Conservation (phyloP, 2,113 vertebrate genomes). For the Todiramphus saurophagus region DNA sequence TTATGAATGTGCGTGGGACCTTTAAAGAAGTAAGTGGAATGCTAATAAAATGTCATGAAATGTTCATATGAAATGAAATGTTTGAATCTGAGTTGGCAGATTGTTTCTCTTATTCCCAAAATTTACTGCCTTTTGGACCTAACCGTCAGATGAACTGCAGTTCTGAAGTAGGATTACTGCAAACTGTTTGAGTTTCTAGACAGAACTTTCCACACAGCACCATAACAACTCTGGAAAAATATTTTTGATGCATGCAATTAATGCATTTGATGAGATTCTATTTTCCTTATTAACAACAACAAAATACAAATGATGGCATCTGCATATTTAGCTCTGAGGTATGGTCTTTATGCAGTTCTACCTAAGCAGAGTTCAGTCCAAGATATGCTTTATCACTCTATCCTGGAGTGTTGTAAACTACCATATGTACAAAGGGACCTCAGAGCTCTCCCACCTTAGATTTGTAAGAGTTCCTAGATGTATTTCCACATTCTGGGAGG, state of each 20-base stretch:
- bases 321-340: not conserved
- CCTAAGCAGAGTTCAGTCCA: not conserved
- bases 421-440: not conserved
- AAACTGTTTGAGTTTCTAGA: not conserved
- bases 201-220: not conserved
- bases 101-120: conserved; percentile 30
- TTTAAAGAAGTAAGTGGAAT: conserved; percentile 86
- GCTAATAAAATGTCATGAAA: conserved; percentile 44
- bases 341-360: not conserved
- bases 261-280: not conserved
- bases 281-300: not conserved
- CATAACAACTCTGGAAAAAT: not conserved
- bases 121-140: conserved; percentile 50
- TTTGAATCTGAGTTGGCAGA: conserved; percentile 19
- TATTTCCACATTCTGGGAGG: not conserved
- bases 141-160: not conserved
- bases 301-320: not conserved
- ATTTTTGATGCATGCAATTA: not conserved
- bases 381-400: not conserved
- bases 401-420: not conserved
- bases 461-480: not conserved
- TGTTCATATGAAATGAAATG: conserved; percentile 32
- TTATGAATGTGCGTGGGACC: conserved; percentile 83
- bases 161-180: conserved; percentile 2
- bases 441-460: not conserved